Percentiles rank a stretch among this genome's conserved stretches.
Conservation (phyloP, 2,888 invertebrate genomes). For the Lasioglossum vierecki region DNA sequence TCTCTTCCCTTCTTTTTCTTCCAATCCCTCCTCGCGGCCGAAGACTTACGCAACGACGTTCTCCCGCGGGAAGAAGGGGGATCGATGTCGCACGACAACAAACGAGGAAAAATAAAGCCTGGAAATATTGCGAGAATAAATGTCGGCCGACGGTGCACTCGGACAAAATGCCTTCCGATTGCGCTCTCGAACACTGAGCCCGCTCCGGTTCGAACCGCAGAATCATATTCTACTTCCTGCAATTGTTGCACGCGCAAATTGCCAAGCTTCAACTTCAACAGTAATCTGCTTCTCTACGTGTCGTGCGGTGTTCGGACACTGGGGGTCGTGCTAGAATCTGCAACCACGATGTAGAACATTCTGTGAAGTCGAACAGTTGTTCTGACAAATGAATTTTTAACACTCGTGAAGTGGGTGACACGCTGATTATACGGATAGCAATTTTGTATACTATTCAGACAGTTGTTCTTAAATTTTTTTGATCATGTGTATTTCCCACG, state of each 20-base stretch:
- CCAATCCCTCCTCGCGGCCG: background rate
- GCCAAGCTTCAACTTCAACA: background rate
- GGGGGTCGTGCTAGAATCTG: background rate
- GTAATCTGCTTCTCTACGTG: background rate
- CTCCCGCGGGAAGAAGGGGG: background rate
- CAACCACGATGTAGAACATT: background rate
- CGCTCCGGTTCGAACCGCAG: background rate
- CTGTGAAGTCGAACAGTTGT: no score
- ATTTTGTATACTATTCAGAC: no score
- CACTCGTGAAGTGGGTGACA: fast-evolving
- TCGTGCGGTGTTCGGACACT: background rate
- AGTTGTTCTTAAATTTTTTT: no score
- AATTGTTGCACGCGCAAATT: background rate
- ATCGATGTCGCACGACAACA: background rate
- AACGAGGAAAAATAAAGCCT: background rate
- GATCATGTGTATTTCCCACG: no score
- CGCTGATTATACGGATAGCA: no score
- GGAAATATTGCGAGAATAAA: background rate
- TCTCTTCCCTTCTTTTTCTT: background rate
- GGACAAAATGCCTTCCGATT: background rate
- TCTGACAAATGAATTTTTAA: no score
- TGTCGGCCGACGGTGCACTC: background rate
- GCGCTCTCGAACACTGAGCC: background rate
- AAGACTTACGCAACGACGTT: background rate
- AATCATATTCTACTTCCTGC: background rate